Base-by-base conservation (phyloP, 2,113 vertebrate genomes). In the Pterocles orientalis region DNA sequence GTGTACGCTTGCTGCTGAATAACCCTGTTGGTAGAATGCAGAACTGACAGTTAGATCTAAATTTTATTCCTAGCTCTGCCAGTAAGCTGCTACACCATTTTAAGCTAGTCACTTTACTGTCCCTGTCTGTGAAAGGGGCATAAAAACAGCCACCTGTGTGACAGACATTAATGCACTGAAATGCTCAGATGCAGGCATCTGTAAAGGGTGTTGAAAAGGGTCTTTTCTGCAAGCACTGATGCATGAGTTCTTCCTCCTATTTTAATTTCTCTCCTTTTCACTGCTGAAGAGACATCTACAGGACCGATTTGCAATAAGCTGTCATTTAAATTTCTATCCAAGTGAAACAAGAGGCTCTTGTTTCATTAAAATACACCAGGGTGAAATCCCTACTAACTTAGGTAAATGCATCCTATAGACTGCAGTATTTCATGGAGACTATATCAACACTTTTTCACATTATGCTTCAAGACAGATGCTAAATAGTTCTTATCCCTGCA, bases 21-120 rank as follows among this genome's bases (percentile, higher is more conserved):
- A 29, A 20, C 0, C 0, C 23, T 50, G 33, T n/a, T 64, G n/a
- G 36, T 34, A 43, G 3, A 1, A 72, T 20, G 26, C 12, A 43
- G 48, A 86, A 82, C 28, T 43, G 36, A 76, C 53, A 80, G n/a
- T n/a, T n/a, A n/a, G 54, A 56, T 34, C 16, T 70, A 25, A 21
- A 43, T 66, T 73, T 82, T 90, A 29, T 73, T 82, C 66, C 58
- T 69, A 41, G 9, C 41, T 58, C 19, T 26, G 45, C 70, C 56
- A 36, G 48, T 68, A 45, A 61, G 31, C 57, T 90, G 66, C 54
- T 65, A 33, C 18, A 12, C 57, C 57, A 68, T 25, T 91, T 82
- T 41, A 68, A 87, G 10, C 28, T 26, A 20, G 24, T 69, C 23
- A 12, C 33, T 65, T 78, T 19, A 41, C 33, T 58, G 33, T 41